Percentiles rank a stretch among this genome's conserved stretches.
Conservation (phyloP, 2,113 vertebrate species). For the Castor canadensis region DNA sequence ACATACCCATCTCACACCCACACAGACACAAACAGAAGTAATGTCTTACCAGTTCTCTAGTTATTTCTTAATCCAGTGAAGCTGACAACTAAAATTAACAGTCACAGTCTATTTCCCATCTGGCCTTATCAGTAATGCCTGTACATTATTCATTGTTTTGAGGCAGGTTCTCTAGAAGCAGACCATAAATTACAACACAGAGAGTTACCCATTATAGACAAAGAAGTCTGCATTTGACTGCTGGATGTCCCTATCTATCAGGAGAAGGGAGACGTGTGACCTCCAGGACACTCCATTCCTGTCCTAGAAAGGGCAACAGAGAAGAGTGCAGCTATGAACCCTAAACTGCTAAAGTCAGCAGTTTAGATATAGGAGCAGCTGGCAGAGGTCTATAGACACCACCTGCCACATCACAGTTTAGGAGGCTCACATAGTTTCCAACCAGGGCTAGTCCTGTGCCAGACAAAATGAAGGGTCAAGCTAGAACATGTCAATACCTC, state of each 20-base stretch:
- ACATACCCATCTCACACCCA: too few species aligned
- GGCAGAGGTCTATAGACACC: too few species aligned
- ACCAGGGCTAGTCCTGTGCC: accelerated
- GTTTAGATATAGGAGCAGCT: too few species aligned
- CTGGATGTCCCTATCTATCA: too few species aligned
- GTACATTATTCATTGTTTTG: too few species aligned
- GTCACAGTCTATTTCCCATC: neutral
- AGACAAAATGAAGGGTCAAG: neutral
- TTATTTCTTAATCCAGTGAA: neutral
- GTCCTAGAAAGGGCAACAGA: neutral
- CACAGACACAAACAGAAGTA: neutral
- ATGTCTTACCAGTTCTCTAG: neutral
- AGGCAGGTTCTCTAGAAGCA: neutral
- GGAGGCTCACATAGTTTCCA: neutral
- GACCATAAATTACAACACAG: neutral
- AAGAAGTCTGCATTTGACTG: neutral
- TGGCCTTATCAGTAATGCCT: neutral
- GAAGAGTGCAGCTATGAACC: too few species aligned
- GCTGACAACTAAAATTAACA: too few species aligned
- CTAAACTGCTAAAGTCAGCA: neutral
- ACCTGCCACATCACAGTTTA: too few species aligned
- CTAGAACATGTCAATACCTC: neutral
- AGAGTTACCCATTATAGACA: neutral
- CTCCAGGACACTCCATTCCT: neutral
- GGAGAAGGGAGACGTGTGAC: too few species aligned